phyloP scores from a whole-genome alignment of 2,797 vertebrate genomes.

The Yasuhikotakia modesta region DNA sequence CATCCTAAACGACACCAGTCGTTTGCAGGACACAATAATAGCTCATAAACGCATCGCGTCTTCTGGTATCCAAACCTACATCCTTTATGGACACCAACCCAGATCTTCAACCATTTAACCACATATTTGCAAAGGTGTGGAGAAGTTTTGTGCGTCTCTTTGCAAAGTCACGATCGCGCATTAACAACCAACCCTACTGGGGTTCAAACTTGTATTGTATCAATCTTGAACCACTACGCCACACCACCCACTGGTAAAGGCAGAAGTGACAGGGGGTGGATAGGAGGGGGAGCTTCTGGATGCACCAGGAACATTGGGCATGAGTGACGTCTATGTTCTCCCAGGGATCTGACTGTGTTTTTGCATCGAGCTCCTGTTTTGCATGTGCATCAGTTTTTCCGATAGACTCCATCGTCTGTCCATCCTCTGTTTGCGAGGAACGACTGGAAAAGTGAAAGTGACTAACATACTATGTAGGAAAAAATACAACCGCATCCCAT shows the following conservation, averaged over 20 bases:
- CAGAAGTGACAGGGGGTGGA: slow-evolving; percentile 23
- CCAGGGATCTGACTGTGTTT: slow-evolving; percentile 46
- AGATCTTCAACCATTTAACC: not conserved
- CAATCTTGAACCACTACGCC: slow-evolving; percentile 11
- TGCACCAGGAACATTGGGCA: slow-evolving; percentile 29
- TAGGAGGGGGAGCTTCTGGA: slow-evolving; percentile 34
- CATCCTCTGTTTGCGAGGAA: not conserved
- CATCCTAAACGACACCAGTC: too few relatives aligned
- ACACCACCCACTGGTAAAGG: slow-evolving; percentile 25
- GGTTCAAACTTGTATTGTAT: slow-evolving; percentile 1
- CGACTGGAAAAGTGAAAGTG: slow-evolving; percentile 24
- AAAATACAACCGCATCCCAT: not conserved
- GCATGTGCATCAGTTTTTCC: slow-evolving; percentile 43
- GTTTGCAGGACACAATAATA: too few relatives aligned
- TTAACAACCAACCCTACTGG: not conserved
- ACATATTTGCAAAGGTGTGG: not conserved
- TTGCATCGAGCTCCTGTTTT: slow-evolving; percentile 46
- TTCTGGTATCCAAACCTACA: too few relatives aligned
- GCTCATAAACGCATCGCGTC: too few relatives aligned
- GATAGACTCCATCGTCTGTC: not conserved
- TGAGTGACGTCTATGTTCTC: slow-evolving; percentile 52
- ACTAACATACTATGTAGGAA: not conserved
- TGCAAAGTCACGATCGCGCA: too few relatives aligned
- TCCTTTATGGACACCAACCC: too few relatives aligned
- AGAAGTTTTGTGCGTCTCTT: not conserved